Evolutionary conservation across 2,797 vertebrate genomes (phyloP).

Genomic region (Gallinago nigripennis): DNA sequence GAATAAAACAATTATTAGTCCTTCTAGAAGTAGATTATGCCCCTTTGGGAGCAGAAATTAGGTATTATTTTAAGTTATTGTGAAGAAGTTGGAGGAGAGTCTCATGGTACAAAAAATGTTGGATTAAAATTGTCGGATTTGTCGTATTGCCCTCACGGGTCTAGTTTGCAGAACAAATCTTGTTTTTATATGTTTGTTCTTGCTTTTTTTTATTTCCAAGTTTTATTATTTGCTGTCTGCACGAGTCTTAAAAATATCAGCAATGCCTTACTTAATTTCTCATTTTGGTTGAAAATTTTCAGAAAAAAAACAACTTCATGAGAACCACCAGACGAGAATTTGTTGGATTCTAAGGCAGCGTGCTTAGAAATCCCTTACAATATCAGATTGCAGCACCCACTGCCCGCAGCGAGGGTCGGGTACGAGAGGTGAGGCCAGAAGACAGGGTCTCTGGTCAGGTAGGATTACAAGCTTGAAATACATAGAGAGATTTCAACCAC

Average conservation of each 20-base stretch:
- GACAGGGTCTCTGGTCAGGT: background rate
- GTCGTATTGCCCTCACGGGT: background rate
- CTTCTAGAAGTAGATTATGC: background rate
- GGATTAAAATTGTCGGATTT: background rate
- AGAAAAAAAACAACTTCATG: background rate
- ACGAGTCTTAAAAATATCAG: background rate
- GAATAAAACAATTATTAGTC: background rate
- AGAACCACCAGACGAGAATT: background rate
- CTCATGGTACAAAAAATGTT: background rate
- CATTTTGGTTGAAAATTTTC: background rate
- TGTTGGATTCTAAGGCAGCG: background rate
- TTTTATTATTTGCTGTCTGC: background rate
- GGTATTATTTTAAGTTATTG: background rate
- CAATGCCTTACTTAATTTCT: background rate
- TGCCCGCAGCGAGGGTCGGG: background rate
- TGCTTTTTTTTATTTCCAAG: background rate
- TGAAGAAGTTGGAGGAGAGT: background rate
- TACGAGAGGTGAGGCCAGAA: background rate
- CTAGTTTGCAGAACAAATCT: conserved; percentile 21
- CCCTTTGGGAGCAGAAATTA: background rate
- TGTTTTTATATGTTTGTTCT: background rate
- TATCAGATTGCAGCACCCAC: background rate
- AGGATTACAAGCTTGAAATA: background rate
- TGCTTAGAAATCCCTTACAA: background rate
- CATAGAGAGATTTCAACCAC: background rate